phyloP scores from a whole-genome alignment of 2,797 vertebrate species.

The Tinamus major region DNA sequence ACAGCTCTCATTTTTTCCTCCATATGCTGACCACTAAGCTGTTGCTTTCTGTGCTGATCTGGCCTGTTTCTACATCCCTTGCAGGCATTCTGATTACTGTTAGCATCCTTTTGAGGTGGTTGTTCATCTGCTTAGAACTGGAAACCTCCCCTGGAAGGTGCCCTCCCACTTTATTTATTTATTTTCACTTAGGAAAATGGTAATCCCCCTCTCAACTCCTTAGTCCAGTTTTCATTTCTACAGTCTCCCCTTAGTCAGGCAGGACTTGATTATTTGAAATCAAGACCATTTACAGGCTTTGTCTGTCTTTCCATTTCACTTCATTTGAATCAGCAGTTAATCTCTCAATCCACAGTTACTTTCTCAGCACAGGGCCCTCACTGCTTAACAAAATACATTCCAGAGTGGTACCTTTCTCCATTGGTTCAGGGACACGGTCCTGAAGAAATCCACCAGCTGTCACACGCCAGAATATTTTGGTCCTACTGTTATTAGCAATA shows the following conservation, averaged over 20 bases:
- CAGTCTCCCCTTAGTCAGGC: conserved; percentile 2
- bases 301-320: conserved; percentile 35
- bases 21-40: neutral
- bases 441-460: neutral
- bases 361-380: neutral
- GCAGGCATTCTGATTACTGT: conserved; percentile 19
- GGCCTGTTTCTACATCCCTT: neutral
- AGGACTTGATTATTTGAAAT: neutral
- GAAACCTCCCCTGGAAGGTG: neutral
- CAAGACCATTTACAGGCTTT: neutral
- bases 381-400: neutral
- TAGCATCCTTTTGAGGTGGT: conserved; percentile 49
- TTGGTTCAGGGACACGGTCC: neutral
- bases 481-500: neutral
- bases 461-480: neutral
- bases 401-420: neutral
- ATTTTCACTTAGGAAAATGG: neutral
- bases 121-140: neutral
- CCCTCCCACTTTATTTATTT: too few relatives aligned
- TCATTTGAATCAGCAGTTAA: neutral
- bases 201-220: neutral
- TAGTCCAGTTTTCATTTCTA: conserved; percentile 34
- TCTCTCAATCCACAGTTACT: neutral
- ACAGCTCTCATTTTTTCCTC: neutral
- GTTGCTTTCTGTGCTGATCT: neutral